Conservation (phyloP, 2,888 invertebrate genomes). For the Ectemnius lituratus region DNA sequence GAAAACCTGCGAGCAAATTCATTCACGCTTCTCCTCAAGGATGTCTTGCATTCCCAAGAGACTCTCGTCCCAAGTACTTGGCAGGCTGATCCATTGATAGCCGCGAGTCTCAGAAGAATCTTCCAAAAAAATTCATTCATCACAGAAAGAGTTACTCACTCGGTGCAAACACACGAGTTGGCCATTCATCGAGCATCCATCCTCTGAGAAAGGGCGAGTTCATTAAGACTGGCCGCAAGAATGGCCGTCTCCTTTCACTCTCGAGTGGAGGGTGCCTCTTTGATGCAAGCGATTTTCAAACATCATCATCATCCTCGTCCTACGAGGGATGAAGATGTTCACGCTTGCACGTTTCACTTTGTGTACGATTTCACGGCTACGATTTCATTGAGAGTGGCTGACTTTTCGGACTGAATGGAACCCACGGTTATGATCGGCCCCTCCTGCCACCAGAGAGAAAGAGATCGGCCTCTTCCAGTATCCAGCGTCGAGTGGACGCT, state of each 20-base stretch:
- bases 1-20: not conserved
- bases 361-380: constrained; percentile 49
- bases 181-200: not conserved
- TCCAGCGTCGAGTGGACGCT: constrained; percentile 38
- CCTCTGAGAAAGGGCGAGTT: constrained; percentile 14
- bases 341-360: constrained; percentile 28
- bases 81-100: not conserved
- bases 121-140: constrained; percentile 4
- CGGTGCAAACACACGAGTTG: constrained; percentile 2
- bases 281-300: constrained; percentile 42
- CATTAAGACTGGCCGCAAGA: constrained; percentile 39
- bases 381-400: constrained; percentile 35
- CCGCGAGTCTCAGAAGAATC: not conserved
- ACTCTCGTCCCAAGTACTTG: not conserved
- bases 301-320: constrained; percentile 41
- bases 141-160: constrained; percentile 29
- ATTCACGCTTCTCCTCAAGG: constrained; percentile 2
- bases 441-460: constrained; percentile 3
- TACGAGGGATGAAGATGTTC: constrained; percentile 42
- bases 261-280: not conserved
- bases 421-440: constrained; percentile 45
- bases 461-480: constrained; percentile 37
- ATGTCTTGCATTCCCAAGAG: not conserved
- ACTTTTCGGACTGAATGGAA: constrained; percentile 47
- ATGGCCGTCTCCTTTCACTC: constrained; percentile 14